Percentiles rank a stretch among this genome's conserved stretches.
These are phyloP conservation scores for Lagenorhynchus albirostris DNA, from an alignment of 2,113 vertebrate genomes.

Conservation along the genomic window DNA sequence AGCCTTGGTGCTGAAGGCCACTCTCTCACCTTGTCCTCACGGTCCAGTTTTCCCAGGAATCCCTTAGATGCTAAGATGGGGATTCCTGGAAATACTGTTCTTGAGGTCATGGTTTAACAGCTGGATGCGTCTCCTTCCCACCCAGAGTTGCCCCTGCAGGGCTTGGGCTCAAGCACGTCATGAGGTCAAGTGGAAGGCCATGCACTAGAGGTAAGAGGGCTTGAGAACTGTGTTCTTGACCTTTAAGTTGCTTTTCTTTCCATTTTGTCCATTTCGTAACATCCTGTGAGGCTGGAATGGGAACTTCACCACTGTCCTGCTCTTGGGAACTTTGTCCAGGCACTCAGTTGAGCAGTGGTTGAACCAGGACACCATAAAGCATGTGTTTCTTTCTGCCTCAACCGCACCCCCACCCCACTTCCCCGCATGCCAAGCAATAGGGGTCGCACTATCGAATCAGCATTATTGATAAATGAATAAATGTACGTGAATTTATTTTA, in stretches of 20 bases:
- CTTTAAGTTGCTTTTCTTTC: conserved; percentile 47
- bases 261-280: background rate
- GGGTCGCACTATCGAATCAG: background rate
- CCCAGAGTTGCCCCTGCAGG: background rate
- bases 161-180: background rate
- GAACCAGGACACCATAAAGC: background rate
- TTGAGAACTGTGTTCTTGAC: background rate
- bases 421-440: background rate
- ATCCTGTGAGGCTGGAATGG: conserved; percentile 8
- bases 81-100: conserved; percentile 99
- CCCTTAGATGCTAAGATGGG: conserved; percentile 94
- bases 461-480: background rate
- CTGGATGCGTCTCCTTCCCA: conserved; percentile 53
- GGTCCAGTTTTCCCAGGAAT: conserved; percentile 99
- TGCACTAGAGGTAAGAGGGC: conserved; percentile 59
- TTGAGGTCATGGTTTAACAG: conserved; percentile 93
- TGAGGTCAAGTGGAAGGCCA: background rate
- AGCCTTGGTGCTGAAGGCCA: background rate
- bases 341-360: background rate
- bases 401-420: background rate
- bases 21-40: conserved; percentile 89
- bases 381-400: accelerated
- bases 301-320: background rate
- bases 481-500: background rate
- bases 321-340: background rate